phyloP scores from a whole-genome alignment of 2,797 vertebrate genomes.

The Aldrovandia affinis region DNA sequence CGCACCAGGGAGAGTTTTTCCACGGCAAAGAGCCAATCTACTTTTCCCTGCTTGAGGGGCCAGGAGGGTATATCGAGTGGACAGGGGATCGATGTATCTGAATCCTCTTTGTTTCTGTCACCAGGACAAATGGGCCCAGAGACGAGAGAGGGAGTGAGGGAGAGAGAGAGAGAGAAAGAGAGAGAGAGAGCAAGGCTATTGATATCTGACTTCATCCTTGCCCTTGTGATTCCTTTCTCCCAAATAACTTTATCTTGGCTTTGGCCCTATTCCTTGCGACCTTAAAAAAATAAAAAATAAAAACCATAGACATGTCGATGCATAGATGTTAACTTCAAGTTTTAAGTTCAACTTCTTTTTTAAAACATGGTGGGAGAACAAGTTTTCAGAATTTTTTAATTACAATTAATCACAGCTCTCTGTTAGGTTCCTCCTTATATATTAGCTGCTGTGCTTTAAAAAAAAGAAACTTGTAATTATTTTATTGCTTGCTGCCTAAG shows the following conservation, averaged over 20 bases:
- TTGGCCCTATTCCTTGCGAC: neutral
- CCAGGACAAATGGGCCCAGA: conserved; percentile 40
- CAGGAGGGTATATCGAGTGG: conserved; percentile 25
- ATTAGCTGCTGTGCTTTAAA: too few relatives aligned
- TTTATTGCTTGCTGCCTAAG: too few relatives aligned
- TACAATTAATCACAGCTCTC: too few relatives aligned
- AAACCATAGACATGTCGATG: too few relatives aligned
- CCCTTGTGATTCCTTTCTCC: conserved; percentile 28
- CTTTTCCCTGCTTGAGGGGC: neutral
- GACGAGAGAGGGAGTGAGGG: conserved; percentile 30
- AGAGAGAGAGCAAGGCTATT: conserved; percentile 36
- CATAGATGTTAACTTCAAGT: too few relatives aligned
- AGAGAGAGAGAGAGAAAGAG: conserved; percentile 31
- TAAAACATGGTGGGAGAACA: too few relatives aligned
- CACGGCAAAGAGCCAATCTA: conserved; percentile 42
- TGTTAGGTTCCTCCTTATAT: too few relatives aligned
- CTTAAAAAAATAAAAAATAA: too few relatives aligned
- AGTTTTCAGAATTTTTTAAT: too few relatives aligned
- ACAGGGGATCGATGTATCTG: conserved; percentile 51
- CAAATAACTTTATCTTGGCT: conserved; percentile 26
- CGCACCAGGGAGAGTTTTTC: conserved; percentile 38
- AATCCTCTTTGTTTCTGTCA: conserved; percentile 53
- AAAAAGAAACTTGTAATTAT: too few relatives aligned
- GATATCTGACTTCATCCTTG: conserved; percentile 32
- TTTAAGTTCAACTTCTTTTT: too few relatives aligned